Conservation (phyloP, 2,888 invertebrate genomes). For the Aphodius granarius region DNA sequence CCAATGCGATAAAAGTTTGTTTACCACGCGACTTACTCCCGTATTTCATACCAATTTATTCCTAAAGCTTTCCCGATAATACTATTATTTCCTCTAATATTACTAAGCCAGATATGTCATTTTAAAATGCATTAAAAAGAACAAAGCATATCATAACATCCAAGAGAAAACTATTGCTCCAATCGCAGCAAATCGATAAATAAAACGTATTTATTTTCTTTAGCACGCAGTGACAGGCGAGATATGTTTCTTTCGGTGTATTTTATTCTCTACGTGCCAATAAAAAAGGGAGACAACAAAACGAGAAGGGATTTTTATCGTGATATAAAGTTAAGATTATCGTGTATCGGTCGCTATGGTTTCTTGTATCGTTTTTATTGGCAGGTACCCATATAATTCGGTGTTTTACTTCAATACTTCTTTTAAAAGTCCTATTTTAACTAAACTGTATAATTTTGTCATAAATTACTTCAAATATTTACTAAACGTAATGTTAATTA, state of each 20-base stretch:
- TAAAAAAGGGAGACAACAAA: background rate
- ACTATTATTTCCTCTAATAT: no score
- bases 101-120: no score
- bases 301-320: background rate
- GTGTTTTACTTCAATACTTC: background rate
- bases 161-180: no score
- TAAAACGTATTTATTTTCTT: background rate
- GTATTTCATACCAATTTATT: background rate
- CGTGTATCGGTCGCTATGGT: background rate
- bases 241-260: background rate
- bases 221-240: background rate
- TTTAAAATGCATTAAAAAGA: no score
- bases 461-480: no score
- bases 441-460: no score
- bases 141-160: no score
- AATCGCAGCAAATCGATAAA: background rate
- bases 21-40: background rate
- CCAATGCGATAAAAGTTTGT: background rate
- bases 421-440: background rate
- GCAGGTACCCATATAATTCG: background rate
- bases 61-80: no score
- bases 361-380: no score
- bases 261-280: background rate
- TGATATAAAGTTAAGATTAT: background rate
- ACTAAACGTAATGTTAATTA: no score